These are phyloP conservation scores for Sapajus apella DNA, from an alignment of 2,113 vertebrate genomes.

Conservation along the genomic window DNA sequence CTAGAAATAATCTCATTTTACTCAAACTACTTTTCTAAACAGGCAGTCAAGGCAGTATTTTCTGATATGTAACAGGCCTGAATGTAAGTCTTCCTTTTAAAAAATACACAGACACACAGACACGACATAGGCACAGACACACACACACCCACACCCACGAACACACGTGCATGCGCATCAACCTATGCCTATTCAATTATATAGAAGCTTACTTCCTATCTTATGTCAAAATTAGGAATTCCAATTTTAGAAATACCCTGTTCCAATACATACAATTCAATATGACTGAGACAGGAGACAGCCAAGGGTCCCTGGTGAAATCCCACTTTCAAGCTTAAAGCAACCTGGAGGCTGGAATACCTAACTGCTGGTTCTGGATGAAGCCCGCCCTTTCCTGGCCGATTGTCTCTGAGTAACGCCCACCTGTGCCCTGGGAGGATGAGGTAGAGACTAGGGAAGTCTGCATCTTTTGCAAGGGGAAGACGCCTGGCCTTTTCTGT, in stretches of 20 bases:
- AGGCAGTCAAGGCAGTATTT: not conserved
- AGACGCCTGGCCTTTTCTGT: no score
- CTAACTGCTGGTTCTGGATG: no score
- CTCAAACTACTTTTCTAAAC: conserved; percentile 48
- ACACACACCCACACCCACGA: not conserved
- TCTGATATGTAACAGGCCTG: not conserved
- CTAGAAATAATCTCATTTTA: conserved; percentile 65
- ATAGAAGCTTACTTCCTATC: not conserved
- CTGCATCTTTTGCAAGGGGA: no score
- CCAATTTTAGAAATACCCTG: not conserved
- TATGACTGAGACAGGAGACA: no score
- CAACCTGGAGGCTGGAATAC: no score
- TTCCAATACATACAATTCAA: not conserved
- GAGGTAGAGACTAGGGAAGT: no score
- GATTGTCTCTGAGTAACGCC: no score
- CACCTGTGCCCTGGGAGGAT: no score
- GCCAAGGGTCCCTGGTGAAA: no score
- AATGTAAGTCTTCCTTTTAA: not conserved
- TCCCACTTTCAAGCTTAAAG: no score
- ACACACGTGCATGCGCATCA: not conserved
- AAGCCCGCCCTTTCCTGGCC: no score
- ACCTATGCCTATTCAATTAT: not conserved
- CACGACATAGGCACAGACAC: not conserved
- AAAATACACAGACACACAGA: not conserved
- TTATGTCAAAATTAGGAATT: conserved; percentile 14